Conservation (phyloP, 2,888 invertebrate genomes). For the Eupsilia transversa region DNA sequence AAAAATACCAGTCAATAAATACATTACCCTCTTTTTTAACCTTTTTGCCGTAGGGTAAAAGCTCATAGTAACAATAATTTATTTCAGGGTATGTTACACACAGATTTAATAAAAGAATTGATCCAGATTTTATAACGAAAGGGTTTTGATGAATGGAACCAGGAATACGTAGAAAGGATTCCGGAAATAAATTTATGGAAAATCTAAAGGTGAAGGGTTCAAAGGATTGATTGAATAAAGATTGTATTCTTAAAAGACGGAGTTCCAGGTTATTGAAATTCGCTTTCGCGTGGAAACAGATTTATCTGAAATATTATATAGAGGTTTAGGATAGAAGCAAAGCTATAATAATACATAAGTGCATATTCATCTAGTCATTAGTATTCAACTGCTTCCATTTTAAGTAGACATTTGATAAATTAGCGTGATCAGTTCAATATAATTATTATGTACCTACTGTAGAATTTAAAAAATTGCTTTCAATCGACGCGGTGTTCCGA, state of each 20-base stretch:
- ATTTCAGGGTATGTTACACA: constrained; percentile 7
- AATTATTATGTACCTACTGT: constrained; percentile 32
- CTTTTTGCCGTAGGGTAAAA: neutral
- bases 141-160: constrained; percentile 45
- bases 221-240: constrained; percentile 55
- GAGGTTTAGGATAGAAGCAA: neutral
- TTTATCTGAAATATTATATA: constrained; percentile 10
- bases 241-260: constrained; percentile 49
- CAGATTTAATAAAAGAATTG: constrained; percentile 17
- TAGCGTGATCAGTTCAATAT: constrained; percentile 39
- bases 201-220: constrained; percentile 42
- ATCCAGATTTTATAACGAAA: neutral
- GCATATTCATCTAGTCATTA: constrained; percentile 30
- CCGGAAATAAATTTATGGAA: constrained; percentile 44
- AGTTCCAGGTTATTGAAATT: constrained; percentile 57
- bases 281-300: constrained; percentile 23
- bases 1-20: neutral
- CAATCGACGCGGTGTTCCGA: constrained; percentile 16
- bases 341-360: neutral
- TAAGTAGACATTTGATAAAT: constrained; percentile 58
- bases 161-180: constrained; percentile 46
- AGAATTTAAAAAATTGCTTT: constrained; percentile 52
- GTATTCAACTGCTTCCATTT: constrained; percentile 48
- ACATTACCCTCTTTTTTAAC: accelerated
- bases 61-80: constrained; percentile 12